A percentile compares a stretch with the other conserved stretches of the same genome.
phyloP scores from a whole-genome alignment of 2,888 invertebrate species.

The Magallana nippona region DNA sequence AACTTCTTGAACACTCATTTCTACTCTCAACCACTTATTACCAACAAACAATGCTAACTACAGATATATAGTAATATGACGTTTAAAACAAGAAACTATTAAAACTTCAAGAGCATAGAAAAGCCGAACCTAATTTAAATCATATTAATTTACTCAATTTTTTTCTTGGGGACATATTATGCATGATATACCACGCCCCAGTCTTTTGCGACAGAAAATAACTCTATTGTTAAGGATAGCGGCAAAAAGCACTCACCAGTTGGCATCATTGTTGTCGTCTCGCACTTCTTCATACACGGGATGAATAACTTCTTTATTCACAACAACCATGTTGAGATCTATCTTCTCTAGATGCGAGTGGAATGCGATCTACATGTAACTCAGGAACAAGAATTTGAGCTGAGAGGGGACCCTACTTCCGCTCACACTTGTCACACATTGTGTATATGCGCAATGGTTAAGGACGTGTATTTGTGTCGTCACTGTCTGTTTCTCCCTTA shows the following conservation, averaged over 20 bases:
- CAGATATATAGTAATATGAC: too few relatives aligned
- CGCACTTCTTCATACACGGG: conserved; percentile 88
- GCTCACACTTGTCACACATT: conserved; percentile 19
- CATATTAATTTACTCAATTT: too few relatives aligned
- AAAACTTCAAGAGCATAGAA: too few relatives aligned
- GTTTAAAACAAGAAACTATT: too few relatives aligned
- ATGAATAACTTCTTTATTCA: conserved; percentile 85
- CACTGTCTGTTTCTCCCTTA: conserved; percentile 5
- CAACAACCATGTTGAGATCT: conserved; percentile 49
- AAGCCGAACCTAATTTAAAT: too few relatives aligned
- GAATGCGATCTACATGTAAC: conserved; percentile 12
- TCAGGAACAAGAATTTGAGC: conserved; percentile 4
- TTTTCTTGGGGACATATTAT: too few relatives aligned
- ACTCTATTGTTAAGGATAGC: not conserved
- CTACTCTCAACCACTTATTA: too few relatives aligned
- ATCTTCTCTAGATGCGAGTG: not conserved
- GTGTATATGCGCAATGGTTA: conserved; percentile 16
- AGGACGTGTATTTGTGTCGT: conserved; percentile 22
- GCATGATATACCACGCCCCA: not conserved
- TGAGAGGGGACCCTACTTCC: conserved; percentile 15
- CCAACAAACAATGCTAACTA: too few relatives aligned
- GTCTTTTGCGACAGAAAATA: not conserved
- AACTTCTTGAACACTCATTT: too few relatives aligned
- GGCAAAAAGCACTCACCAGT: conserved; percentile 84
- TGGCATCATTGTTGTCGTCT: conserved; percentile 85